Evolutionary conservation across 2,888 invertebrate species (phyloP).

Genomic region (Drosophila trichaetosa): DNA sequence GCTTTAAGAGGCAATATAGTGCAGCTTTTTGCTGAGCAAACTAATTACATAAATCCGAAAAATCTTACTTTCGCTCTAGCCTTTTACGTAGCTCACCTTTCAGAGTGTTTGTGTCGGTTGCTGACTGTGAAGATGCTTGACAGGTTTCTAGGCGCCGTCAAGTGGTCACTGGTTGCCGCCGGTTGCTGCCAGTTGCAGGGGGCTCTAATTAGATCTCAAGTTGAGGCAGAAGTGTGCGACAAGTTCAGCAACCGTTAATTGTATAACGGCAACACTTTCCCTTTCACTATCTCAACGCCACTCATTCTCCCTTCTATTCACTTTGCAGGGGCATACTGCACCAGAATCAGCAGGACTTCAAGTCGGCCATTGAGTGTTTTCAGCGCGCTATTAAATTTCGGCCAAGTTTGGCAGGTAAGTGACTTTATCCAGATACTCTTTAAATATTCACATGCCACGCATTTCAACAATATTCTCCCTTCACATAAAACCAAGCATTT

Average conservation of each 20-base stretch:
- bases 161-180: conserved; percentile 37
- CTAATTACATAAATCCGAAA: conserved; percentile 65
- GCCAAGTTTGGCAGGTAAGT: conserved; percentile 88
- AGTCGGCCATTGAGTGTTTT: conserved; percentile 96
- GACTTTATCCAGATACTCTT: neutral
- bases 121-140: conserved; percentile 42
- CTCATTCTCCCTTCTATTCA: conserved; percentile 86
- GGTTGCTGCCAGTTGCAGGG: conserved; percentile 23
- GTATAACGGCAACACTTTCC: conserved; percentile 59
- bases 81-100: neutral
- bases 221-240: conserved; percentile 44
- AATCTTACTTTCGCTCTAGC: conserved; percentile 10
- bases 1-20: conserved; percentile 21
- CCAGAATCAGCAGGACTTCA: conserved; percentile 94
- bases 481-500: neutral
- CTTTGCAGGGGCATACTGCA: conserved; percentile 95
- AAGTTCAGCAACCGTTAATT: conserved; percentile 68
- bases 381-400: conserved; percentile 96
- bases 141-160: conserved; percentile 49
- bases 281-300: conserved; percentile 33
- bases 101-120: neutral
- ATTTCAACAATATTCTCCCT: neutral
- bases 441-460: neutral
- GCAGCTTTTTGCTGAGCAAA: conserved; percentile 32
- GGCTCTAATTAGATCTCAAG: conserved; percentile 68